These are phyloP conservation scores for Haliclona indistincta DNA, from an alignment of 37 sponge, comb jelly and placozoan species.

Conservation along the genomic window DNA sequence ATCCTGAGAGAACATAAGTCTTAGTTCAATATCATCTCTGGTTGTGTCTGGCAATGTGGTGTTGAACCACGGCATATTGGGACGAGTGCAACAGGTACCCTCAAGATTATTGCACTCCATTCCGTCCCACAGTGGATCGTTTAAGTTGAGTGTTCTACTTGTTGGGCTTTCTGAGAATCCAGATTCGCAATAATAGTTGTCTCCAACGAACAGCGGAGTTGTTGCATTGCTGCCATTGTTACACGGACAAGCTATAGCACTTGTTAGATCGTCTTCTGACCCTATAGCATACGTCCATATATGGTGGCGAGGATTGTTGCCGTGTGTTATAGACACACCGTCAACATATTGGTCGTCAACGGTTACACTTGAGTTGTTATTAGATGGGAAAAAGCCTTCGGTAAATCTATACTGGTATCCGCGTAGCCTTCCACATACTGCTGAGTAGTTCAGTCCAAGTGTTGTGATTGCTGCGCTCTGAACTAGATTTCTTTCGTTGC, in stretches of 20 bases:
- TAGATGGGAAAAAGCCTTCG: neutral
- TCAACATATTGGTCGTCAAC: neutral
- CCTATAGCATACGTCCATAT: conserved; percentile 1
- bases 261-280: no score
- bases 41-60: no score
- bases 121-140: no score
- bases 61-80: conserved; percentile 37
- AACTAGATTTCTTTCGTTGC: no score
- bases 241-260: conserved; percentile 4
- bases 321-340: conserved; percentile 2
- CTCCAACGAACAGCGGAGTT: conserved; percentile 13
- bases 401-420: no score
- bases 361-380: neutral
- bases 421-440: neutral
- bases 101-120: conserved; percentile 2
- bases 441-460: no score
- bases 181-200: conserved; percentile 33
- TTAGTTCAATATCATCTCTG: no score
- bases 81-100: conserved; percentile 3
- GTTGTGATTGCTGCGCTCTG: no score
- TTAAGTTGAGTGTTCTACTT: no score
- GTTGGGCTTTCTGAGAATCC: neutral
- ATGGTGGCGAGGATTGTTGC: neutral
- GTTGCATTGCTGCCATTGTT: neutral
- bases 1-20: no score